phyloP scores from a whole-genome alignment of 2,888 invertebrate species.

The Pandemis cinnamomeana region DNA sequence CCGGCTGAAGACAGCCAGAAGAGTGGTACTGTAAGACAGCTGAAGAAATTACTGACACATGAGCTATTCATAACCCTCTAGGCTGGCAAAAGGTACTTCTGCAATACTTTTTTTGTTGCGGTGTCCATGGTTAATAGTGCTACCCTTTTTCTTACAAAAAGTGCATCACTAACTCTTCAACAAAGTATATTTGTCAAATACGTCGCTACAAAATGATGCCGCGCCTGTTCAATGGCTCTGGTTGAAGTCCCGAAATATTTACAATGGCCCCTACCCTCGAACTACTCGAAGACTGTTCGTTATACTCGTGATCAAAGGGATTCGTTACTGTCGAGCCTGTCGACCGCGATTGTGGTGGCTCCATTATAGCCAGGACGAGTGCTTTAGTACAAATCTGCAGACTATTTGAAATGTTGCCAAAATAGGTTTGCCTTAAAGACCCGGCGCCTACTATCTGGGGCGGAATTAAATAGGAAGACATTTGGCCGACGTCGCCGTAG shows the following conservation, averaged over 20 bases:
- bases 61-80: too few species aligned
- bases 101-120: too few species aligned
- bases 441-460: constrained; percentile 42
- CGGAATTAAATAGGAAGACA: constrained; percentile 35
- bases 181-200: not conserved
- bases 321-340: not conserved
- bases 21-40: too few species aligned
- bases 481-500: constrained; percentile 23
- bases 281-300: not conserved
- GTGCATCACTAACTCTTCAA: not conserved
- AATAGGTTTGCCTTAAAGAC: constrained; percentile 47
- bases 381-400: constrained; percentile 53
- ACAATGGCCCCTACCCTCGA: constrained; percentile 1
- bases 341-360: not conserved
- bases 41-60: too few species aligned
- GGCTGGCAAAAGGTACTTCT: too few species aligned
- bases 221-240: not conserved
- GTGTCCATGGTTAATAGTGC: too few species aligned
- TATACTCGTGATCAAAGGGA: not conserved
- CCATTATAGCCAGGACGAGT: constrained; percentile 1
- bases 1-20: too few species aligned
- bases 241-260: not conserved
- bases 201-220: not conserved
- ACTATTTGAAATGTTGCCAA: constrained; percentile 64
- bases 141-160: too few species aligned